Percentiles rank a stretch among this genome's conserved stretches.
Conservation (phyloP, 2,888 invertebrate genomes). For the Aromia moschata region DNA sequence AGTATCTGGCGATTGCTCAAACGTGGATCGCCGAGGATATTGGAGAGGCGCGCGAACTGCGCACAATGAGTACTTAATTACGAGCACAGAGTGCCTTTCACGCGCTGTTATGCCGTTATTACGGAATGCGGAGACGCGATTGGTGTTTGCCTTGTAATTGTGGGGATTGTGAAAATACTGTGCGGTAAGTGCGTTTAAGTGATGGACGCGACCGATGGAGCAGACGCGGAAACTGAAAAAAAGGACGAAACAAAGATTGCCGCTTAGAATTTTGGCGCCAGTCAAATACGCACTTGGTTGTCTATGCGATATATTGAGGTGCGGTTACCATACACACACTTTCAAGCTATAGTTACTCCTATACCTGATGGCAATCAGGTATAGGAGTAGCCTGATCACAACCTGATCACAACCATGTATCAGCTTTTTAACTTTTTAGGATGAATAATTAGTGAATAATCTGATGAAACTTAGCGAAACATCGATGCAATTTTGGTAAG, state of each 20-base stretch:
- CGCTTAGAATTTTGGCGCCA: neutral
- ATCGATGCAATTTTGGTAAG: no score
- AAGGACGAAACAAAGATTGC: neutral
- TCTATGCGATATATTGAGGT: neutral
- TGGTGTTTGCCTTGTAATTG: conserved; percentile 19
- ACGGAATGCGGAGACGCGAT: conserved; percentile 4
- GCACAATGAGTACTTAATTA: conserved; percentile 21
- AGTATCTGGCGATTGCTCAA: conserved; percentile 2
- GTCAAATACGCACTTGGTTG: no score
- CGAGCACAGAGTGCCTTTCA: conserved; percentile 12
- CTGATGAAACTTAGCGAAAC: no score
- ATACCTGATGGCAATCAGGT: no score
- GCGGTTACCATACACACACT: neutral
- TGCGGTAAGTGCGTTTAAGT: neutral
- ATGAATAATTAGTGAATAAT: no score
- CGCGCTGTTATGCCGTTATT: conserved; percentile 9
- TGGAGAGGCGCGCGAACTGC: conserved; percentile 9
- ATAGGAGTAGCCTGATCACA: no score
- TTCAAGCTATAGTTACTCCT: no score
- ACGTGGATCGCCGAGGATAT: conserved; percentile 7
- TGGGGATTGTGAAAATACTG: conserved; percentile 4
- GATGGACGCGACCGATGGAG: neutral
- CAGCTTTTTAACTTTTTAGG: no score
- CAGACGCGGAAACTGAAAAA: no score
- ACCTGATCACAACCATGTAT: no score